These are phyloP conservation scores for Acronicta aceris DNA, from an alignment of 2,888 invertebrate genomes.

Conservation along the genomic window DNA sequence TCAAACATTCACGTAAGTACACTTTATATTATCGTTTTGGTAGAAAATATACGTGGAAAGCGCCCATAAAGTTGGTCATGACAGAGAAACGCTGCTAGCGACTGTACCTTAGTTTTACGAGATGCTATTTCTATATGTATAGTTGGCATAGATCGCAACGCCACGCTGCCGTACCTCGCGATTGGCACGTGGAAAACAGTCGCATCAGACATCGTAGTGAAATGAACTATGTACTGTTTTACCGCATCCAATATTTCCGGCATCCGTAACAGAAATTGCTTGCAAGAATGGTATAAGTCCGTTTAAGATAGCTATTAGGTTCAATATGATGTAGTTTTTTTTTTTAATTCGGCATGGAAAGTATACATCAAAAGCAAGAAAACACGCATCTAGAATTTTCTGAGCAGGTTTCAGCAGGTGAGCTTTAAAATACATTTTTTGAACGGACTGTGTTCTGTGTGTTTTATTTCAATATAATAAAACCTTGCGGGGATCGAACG, in stretches of 20 bases:
- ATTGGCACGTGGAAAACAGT: slow-evolving; percentile 23
- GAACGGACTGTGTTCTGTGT: too few species aligned
- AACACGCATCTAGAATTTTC: too few species aligned
- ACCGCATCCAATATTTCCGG: slow-evolving; percentile 3
- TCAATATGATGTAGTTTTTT: too few species aligned
- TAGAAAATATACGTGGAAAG: slow-evolving; percentile 39
- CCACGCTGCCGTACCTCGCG: slow-evolving; percentile 18
- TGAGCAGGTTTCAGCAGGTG: too few species aligned
- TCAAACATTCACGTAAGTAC: neutral
- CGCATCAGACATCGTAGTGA: slow-evolving; percentile 1
- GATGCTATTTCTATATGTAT: slow-evolving; percentile 46
- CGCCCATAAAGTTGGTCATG: slow-evolving; percentile 45
- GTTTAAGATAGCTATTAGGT: too few species aligned
- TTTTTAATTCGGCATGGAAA: too few species aligned
- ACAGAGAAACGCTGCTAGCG: slow-evolving; percentile 36
- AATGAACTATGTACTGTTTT: slow-evolving; percentile 14
- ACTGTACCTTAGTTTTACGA: slow-evolving; percentile 50
- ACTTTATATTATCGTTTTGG: slow-evolving; percentile 16
- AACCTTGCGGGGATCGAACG: neutral
- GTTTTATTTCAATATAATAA: neutral
- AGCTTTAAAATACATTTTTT: too few species aligned
- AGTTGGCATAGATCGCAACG: slow-evolving; percentile 44
- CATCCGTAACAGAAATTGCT: neutral
- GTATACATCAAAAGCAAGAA: too few species aligned
- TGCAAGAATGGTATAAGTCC: neutral